Base-by-base conservation (phyloP, 2,113 vertebrate genomes). In the Pavo muticus region DNA sequence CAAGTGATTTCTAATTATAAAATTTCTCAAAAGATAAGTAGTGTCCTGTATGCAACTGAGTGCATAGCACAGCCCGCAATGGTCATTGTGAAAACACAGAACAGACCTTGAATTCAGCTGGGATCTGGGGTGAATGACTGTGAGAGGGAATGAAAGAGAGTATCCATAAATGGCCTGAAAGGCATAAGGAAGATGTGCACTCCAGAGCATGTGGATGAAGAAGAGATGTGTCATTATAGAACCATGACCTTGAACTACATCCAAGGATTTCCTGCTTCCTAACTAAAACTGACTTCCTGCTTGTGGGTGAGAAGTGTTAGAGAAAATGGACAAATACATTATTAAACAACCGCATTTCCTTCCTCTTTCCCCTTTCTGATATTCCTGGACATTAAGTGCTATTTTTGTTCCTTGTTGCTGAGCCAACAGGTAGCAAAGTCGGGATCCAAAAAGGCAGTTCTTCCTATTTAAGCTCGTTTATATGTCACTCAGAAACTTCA, bases 181-280 rank as follows among this genome's bases (percentile, higher is more conserved):
- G 59, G 8, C 32, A 59, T 61, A 47, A 82, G 20, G 11, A 42
- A 87, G 21, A 82, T 42, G 14, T 64, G n/a, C 75, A 61, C 45
- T 90, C 19, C 54, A 76, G 84, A 72, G 8, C 13, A 57, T 16
- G 9, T 48, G 6, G 6, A 48, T 27, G 67, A 94, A 75, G 70
- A 95, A 75, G 52, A 87, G 13, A 47, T 21, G 17, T 42, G 47
- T 89, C 44, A 12, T 61, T 78, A 35, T 17, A 42, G 4, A 91
- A 50, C 13, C 42, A 44, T 35, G 74, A 82, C 67, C 35, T 72
- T 7, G 0, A 87, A 56, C 9, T 75, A 24, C 35, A 52, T 44
- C 52, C 65, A 30, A 91, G 35, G 23, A 92, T 91, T 84, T 87
- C 81, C 89, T 89, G 39, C 74, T 89, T 83, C 61, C 40, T 42